These are phyloP conservation scores for Ovis aries DNA, from an alignment of 2,113 vertebrate species.

Conservation along the genomic window ARS-UI_Ramb_v3.0 NC_056072.1:57177001-57177500, in stretches of 20 bases:
- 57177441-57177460: background rate
- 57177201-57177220: background rate
- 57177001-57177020: background rate
- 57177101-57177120: background rate
- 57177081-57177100: background rate
- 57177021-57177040: background rate
- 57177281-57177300: background rate
- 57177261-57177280: background rate
- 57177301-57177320: background rate
- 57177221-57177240: background rate
- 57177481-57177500: background rate
- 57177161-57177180: background rate
- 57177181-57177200: background rate
- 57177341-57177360: accelerated
- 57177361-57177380: background rate
- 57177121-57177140: background rate
- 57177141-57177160: background rate
- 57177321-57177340: background rate
- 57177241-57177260: background rate
- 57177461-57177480: accelerated
- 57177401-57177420: background rate
- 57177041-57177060: background rate
- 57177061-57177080: background rate
- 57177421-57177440: background rate
- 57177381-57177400: background rate